Conservation (phyloP, 2,797 vertebrate species). For the Mormyrus hasselquistii region DNA sequence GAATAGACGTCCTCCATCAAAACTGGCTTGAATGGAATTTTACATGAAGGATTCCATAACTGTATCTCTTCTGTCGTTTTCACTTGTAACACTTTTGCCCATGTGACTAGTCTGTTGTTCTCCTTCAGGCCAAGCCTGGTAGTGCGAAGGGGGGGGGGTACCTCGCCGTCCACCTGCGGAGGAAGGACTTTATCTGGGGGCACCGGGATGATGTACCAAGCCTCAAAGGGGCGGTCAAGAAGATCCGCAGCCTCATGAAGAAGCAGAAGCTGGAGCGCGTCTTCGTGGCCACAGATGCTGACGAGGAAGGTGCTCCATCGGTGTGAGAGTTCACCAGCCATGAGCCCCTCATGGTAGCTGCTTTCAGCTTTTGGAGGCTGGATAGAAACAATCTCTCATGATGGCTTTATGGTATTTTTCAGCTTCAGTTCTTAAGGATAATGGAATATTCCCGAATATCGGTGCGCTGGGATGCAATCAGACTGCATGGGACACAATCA, state of each 20-base stretch:
- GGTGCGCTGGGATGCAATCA: not conserved
- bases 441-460: not conserved
- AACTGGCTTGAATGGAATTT: not conserved
- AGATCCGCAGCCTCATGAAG: constrained; percentile 77
- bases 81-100: not conserved
- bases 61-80: not conserved
- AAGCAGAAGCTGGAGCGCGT: constrained; percentile 69
- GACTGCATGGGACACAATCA: not conserved
- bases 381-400: not conserved
- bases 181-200: constrained; percentile 95
- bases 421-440: not conserved
- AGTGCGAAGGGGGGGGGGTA: constrained; percentile 81
- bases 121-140: constrained; percentile 65
- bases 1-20: not conserved
- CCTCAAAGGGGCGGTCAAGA: constrained; percentile 76
- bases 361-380: not conserved
- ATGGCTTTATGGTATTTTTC: not conserved
- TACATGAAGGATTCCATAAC: not conserved
- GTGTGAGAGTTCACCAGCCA: not conserved
- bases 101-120: not conserved
- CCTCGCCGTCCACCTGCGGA: constrained; percentile 81
- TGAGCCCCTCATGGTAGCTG: not conserved
- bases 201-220: constrained; percentile 90
- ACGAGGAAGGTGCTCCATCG: constrained; percentile 66
- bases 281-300: constrained; percentile 88